Evolutionary conservation across 2,113 vertebrate species (phyloP), one percentile per base, ranked within the genome.

Genomic region (Thunnus maccoyii): DNA sequence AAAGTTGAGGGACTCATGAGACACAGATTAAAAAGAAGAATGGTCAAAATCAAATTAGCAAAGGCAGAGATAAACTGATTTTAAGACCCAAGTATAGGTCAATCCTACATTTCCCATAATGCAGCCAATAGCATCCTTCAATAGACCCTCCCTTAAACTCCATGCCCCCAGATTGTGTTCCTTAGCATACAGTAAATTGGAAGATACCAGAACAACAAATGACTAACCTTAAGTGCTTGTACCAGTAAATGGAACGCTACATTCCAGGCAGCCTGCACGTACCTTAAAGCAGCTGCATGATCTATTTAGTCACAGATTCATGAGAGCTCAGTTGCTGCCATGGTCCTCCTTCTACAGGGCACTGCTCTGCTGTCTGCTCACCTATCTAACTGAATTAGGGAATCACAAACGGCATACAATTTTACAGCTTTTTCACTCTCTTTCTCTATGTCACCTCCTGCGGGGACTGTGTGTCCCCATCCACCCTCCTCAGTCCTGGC

Each of bases 241-340:
- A 62, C 47, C 27, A 46, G 57, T 66, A 76, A 63, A 71, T 20
- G 52, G 54, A 76, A 58, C 7, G 12, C 22, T 57, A n/a, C 18
- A 20, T 13, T 55, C 20, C 15, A 15, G 15, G 3, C 80, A 55
- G 51, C 69, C 30, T 71, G 36, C 6, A 1, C 3, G 8, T 5
- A 69, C 66, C 75, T 76, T 48, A 69, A 65, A 80, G 48, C 32
- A 57, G 51, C 76, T 63, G 32, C 13, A 4, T 50, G 82, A 77
- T 82, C 58, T 50, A 3, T 75, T 73, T 25, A 62, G 58, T 52
- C 78, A 66, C 10, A 76, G 63, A 61, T 70, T 82, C 6, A 84
- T 47, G 57, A 57, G 36, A 58, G 63, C 55, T 14, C 6, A 16
- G 50, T 4, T 62, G 54, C 18, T 64, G 51, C 18, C 6, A 30